phyloP scores from a whole-genome alignment of 2,113 vertebrate genomes.

The Hirundichthys speculiger region DNA sequence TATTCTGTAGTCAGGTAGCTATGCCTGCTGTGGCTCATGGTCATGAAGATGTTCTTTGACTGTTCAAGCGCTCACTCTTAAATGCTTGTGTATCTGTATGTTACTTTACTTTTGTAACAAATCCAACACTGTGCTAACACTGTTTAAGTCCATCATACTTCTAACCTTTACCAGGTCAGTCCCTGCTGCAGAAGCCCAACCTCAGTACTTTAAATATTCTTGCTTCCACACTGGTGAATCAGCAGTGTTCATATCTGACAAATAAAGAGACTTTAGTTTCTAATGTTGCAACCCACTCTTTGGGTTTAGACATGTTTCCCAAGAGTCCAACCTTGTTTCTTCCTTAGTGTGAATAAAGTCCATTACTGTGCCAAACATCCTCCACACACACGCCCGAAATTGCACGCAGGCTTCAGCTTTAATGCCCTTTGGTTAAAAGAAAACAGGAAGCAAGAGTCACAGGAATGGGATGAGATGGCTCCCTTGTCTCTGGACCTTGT shows the following conservation, averaged over 20 bases:
- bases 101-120: no score
- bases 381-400: constrained; percentile 33
- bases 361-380: constrained; percentile 58
- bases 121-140: constrained; percentile 9
- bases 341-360: constrained; percentile 55
- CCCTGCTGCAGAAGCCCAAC: constrained; percentile 31
- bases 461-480: constrained; percentile 45
- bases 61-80: no score
- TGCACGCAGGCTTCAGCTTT: constrained; percentile 28
- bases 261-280: constrained; percentile 60
- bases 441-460: constrained; percentile 55
- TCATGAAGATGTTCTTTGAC: no score
- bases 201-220: constrained; percentile 34
- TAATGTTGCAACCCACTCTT: constrained; percentile 48
- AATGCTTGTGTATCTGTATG: no score
- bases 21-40: no score
- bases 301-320: constrained; percentile 55
- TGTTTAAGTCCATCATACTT: constrained; percentile 21
- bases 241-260: constrained; percentile 35
- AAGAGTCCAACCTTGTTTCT: constrained; percentile 57
- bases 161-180: constrained; percentile 11
- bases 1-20: no score
- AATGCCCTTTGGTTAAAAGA: constrained; percentile 47
- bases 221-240: constrained; percentile 49
- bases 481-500: constrained; percentile 42